Base-by-base conservation (phyloP, 2,113 vertebrate genomes). In the Nesoenas mayeri region DNA sequence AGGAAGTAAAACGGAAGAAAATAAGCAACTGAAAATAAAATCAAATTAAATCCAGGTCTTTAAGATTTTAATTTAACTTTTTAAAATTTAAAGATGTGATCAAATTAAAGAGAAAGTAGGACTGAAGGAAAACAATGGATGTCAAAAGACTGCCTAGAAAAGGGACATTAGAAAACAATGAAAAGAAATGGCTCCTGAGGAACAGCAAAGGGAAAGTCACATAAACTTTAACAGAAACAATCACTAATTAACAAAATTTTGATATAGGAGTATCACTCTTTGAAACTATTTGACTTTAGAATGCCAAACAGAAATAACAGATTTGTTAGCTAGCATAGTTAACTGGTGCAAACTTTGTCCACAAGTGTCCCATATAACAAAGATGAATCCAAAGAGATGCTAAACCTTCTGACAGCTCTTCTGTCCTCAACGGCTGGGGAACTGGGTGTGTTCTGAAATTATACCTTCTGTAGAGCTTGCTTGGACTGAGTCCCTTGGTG, bases 161-260 rank as follows among this genome's bases (percentile, higher is more conserved):
- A 48, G 31, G 4, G 5, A 48, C 3, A 73, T 50, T 70, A 11
- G 24, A 50, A 79, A 61, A 6, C 2, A 67, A 14, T 1, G 29
- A 60, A 65, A 62, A 17, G 4, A 88, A 86, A 60, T 21, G 11
- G 1, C 3, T 74, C 1, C 0, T 4, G 19, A 74, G 16, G 1
- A 48, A 8, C 17, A 38, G 1, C 21, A 47, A 87, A 65, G 34
- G 4, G 11, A n/a, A 61, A 60, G 5, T 24, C 7, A n/a, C 4
- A 22, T 26, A 71, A 60, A 18, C 8, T 47, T 65, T n/a, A 54
- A 38, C 5, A 28, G 19, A 56, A 85, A 34, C 8, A 54, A 4
- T 50, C 18, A 61, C 5, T 79, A 67, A 64, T 69, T 69, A 62
- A 34, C 13, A 80, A 67, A 18, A 53, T 15, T 21, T 58, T 48